Evolutionary conservation across 2,113 vertebrate species (phyloP).

Genomic region (Oceanites oceanicus): DNA sequence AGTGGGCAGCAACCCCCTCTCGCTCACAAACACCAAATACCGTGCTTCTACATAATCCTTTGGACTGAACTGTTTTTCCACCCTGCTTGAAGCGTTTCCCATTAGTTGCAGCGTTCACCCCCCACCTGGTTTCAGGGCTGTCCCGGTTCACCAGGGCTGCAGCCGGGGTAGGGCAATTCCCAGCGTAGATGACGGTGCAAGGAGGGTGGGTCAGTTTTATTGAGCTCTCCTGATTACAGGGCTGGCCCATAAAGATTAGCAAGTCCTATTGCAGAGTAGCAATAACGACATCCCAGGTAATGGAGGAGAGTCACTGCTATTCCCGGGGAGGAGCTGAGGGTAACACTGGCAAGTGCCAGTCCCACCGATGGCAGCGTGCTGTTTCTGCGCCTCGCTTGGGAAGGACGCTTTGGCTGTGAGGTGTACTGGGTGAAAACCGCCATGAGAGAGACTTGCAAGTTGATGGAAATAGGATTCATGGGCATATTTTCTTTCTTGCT

Average conservation of each 20-base stretch:
- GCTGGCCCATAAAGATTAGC: background rate
- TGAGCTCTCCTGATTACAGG: background rate
- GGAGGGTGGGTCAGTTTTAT: background rate
- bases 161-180: background rate
- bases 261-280: background rate
- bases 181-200: background rate
- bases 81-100: background rate
- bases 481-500: background rate
- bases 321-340: background rate
- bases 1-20: background rate
- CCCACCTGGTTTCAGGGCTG: background rate
- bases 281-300: background rate
- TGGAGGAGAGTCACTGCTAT: background rate
- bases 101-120: background rate
- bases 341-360: background rate
- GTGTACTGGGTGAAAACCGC: background rate
- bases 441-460: background rate
- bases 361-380: fast-evolving
- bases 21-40: background rate
- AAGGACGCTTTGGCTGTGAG: background rate
- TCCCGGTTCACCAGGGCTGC: background rate
- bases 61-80: background rate
- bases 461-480: background rate
- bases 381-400: background rate
- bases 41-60: background rate